phyloP scores from a whole-genome alignment of 2,888 invertebrate species.

The Ceramica pisi region DNA sequence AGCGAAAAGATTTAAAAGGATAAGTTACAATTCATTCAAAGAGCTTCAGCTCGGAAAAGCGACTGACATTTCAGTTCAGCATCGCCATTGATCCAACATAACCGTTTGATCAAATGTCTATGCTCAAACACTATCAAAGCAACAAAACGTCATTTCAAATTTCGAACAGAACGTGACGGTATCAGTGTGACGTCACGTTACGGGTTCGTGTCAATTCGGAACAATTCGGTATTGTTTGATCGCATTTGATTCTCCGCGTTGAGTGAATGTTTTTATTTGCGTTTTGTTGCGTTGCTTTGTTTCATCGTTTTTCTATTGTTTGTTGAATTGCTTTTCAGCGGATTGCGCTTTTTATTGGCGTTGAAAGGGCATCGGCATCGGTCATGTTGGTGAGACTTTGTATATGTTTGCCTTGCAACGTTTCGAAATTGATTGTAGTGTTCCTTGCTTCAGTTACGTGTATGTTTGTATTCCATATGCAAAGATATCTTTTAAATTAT shows the following conservation, averaged over 20 bases:
- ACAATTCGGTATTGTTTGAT: conserved; percentile 52
- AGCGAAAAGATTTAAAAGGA: not conserved
- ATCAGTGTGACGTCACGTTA: conserved; percentile 43
- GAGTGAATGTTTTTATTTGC: conserved; percentile 58
- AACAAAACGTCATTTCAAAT: conserved; percentile 46
- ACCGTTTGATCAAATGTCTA: conserved; percentile 33
- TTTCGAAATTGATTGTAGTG: not conserved
- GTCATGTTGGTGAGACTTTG: not conserved
- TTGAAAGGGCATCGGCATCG: conserved; percentile 28
- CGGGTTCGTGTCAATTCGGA: conserved; percentile 46
- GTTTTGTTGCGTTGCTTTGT: conserved; percentile 49
- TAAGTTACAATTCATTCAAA: not conserved
- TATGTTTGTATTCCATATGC: no score
- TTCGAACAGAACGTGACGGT: conserved; percentile 34
- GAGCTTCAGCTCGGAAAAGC: not conserved
- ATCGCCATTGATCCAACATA: not conserved
- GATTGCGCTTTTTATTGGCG: conserved; percentile 49
- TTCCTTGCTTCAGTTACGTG: no score
- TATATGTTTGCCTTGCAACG: conserved; percentile 1
- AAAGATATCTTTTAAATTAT: no score
- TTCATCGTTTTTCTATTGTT: conserved; percentile 59
- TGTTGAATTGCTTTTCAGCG: conserved; percentile 45
- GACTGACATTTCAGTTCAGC: conserved; percentile 7
- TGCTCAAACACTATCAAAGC: conserved; percentile 40
- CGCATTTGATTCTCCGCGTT: conserved; percentile 56